Evolutionary conservation across 2,888 invertebrate genomes (phyloP), one percentile per base, ranked within the genome.

Genomic region (Gisinianus flammeolus): DNA sequence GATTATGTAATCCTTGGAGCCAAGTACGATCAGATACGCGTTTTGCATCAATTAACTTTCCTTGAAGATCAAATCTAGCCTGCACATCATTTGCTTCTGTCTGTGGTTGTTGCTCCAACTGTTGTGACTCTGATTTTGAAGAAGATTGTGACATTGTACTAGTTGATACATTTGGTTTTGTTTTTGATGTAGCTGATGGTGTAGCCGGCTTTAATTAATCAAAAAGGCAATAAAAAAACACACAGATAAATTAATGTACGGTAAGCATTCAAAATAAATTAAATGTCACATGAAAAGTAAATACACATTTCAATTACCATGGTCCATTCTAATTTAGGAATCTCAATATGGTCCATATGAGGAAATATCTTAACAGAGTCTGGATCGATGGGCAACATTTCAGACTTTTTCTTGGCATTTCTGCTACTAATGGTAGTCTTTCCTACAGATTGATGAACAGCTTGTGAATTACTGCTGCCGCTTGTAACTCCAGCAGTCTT

Each of bases 311-410:
- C 67, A 67, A 16, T 62, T 79, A 92, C 90, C 86, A 92, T 92
- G 90, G 95, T 94, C 97, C 97, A 97, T 85, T 93, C 91, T 24
- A 97, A 87, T 87, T 97, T 97, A 83, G 94, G 93, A 81, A 90
- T 90, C 87, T 97, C 97, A 64, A 96, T 86, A n/a, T 91, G 89
- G 87, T 94, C 91, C 90, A 97, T 97, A 86, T 96, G 91, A 0
- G 95, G 86, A 94, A 95, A 96, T 69, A 91, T 91, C 79, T 91
- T 90, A 0, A 91, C 87, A 80, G 91, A 88, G 28, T 92, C 86
- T 79, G 86, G 84, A 71, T 86, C 83, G 0, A 87, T 85, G 6
- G 87, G 87, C 52, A 88, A 73, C 19, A 87, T 87, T 35, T 87
- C 19, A 24, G 22, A 35, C 26, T 22, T 62, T 62, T 24, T 62